Conservation (phyloP, 1,140 invertebrate genomes). For the Drosophila obscura region DNA sequence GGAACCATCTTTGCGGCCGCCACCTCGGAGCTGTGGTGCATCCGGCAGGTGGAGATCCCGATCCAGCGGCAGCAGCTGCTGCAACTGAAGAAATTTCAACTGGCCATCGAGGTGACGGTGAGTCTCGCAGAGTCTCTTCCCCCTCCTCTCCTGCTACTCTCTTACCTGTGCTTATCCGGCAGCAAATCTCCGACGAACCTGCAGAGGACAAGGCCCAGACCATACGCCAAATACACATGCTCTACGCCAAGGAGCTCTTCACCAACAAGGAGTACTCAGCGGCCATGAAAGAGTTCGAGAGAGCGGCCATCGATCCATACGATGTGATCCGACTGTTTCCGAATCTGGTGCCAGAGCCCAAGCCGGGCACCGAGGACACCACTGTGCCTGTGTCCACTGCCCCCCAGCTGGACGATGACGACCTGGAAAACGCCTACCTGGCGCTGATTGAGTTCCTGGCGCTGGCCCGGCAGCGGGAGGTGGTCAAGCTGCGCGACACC, state of each 20-base stretch:
- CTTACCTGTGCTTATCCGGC: background rate
- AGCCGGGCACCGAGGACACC: slow-evolving; percentile 84
- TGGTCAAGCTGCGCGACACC: slow-evolving; percentile 68
- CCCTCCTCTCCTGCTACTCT: background rate
- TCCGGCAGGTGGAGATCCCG: slow-evolving; percentile 90
- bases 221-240: slow-evolving; percentile 93
- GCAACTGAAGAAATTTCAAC: slow-evolving; percentile 95
- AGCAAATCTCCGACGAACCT: slow-evolving; percentile 93
- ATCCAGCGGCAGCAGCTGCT: slow-evolving; percentile 93
- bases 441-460: slow-evolving; percentile 96
- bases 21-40: slow-evolving; percentile 93
- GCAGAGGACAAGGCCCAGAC: slow-evolving; percentile 92
- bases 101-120: slow-evolving; percentile 96
- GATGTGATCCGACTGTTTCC: slow-evolving; percentile 98
- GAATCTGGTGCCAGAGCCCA: slow-evolving; percentile 88
- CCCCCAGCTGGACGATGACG: slow-evolving; percentile 90
- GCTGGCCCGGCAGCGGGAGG: slow-evolving; percentile 87
- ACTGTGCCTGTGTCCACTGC: slow-evolving; percentile 84
- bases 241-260: slow-evolving; percentile 96
- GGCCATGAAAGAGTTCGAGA: slow-evolving; percentile 95
- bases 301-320: slow-evolving; percentile 95
- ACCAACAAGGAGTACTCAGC: slow-evolving; percentile 93
- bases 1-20: slow-evolving; percentile 95
- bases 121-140: slow-evolving; percentile 69
- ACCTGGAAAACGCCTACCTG: slow-evolving; percentile 94